Base-by-base conservation (phyloP, 1,140 invertebrate species). In the Euura saliciscinereae region DNA sequence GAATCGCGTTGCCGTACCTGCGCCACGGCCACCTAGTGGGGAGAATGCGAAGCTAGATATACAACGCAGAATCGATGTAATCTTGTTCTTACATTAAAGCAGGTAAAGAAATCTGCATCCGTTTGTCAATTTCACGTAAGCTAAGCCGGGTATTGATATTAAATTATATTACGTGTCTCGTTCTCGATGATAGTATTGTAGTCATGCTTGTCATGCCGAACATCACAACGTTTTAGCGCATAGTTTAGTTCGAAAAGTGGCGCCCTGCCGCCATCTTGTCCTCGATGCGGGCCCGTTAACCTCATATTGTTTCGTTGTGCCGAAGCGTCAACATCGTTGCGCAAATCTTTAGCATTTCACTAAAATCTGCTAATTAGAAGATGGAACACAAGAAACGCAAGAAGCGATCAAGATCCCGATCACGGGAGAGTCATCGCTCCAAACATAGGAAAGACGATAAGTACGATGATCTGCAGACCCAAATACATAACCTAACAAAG, bases 301-400 rank as follows among this genome's bases (percentile, higher is more conserved):
- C 65, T 74, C 73, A 74, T 74, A 74, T 74, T 74, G 73, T 74
- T 74, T 71, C 69, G 73, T 74, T 74, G 68, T 74, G 68, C 69
- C 69, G 51, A 74, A 69, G 69, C 68, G 59, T 71, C 69, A 71
- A 66, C 65, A 74, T 51, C 46, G 46, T 51, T 28, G 11, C 46
- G 11, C 46, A 51, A 51, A 51, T 7, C 11, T 11, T 51, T 51
- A 7, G 6, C 11, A 51, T 6, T 51, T 6, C 46, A 51, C 6
- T 6, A 51, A 7, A 7, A 7, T 51, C 46, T 28, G 46, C 6
- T 51, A 51, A 51, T 51, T 51, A 51, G 46, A 51, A 51, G 46
- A 51, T 51, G 46, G 11, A 51, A 51, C 46, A 51, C 46, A 11
- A 51, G 46, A 51, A 11, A 51, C 46, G 11, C 46, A 51, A 46